Base-by-base conservation (phyloP, 2,113 vertebrate genomes). In the Zosterops borbonicus region DNA sequence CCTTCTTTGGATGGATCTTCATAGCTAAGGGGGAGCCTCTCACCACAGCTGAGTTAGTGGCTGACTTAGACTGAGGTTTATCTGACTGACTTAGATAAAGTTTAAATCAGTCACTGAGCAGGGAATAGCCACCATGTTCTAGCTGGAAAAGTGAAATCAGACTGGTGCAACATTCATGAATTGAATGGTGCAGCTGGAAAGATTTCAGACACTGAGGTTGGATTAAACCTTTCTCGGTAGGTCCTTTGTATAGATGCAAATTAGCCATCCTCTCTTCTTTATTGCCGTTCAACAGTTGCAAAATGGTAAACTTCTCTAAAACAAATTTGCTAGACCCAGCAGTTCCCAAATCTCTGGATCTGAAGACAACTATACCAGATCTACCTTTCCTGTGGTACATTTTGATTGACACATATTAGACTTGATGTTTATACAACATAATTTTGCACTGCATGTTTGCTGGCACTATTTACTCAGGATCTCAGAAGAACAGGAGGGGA, bases 111-210 rank as follows among this genome's bases (percentile, higher is more conserved):
- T 15, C 18, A 44, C 42, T 12, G n/a, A 82, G 55, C 11, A 73
- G 12, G 59, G 64, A 52, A 44, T 0, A 9, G 21, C 24, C 60
- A 41, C 19, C 0, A 0, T 15, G 25, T 25, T 70, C 65, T 46
- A 50, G 16, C 12, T 10, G 46, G 15, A 47, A 17, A 56, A n/a
- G 39, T 13, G 29, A 53, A 82, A 79, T 42, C 84, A 65, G 49
- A 95, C 60, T 9, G 9, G 29, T 42, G 21, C 15, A n/a, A 55
- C 27, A 5, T 13, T 4, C 59, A 47, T 12, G n/a, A 83, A 25
- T 5, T 65, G 46, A 86, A 53, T 49, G 24, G 41, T 55, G 39
- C 2, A 47, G 20, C 27, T 19, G 22, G 11, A 55, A n/a, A 70
- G 6, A 68, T 37, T 83, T 87, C 69, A 85, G 53, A 75, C 41